phyloP scores from a whole-genome alignment of 2,797 vertebrate genomes.

The Galaxias olidus region DNA sequence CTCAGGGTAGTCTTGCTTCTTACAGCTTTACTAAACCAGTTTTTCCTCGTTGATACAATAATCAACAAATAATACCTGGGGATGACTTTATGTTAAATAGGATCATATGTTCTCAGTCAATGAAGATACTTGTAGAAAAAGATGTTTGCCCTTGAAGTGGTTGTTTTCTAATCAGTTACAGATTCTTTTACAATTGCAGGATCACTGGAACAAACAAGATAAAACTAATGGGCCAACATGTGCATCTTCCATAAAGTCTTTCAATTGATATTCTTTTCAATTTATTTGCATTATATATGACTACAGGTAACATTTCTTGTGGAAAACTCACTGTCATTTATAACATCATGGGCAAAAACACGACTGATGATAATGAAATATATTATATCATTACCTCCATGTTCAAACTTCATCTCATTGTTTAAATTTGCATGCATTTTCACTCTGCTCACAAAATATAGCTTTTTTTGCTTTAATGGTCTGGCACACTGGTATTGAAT shows the following conservation, averaged over 20 bases:
- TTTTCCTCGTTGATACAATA: slow-evolving; percentile 62
- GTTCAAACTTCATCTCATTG: slow-evolving; percentile 65
- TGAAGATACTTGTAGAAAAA: slow-evolving; percentile 44
- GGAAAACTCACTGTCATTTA: slow-evolving; percentile 58
- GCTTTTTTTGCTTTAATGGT: slow-evolving; percentile 67
- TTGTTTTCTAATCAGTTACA: slow-evolving; percentile 65
- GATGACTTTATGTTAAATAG: slow-evolving; percentile 50
- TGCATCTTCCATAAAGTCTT: too few species aligned
- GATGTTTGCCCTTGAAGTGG: slow-evolving; percentile 40
- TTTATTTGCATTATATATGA: slow-evolving; percentile 74
- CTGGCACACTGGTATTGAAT: slow-evolving; percentile 62
- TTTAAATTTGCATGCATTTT: slow-evolving; percentile 72
- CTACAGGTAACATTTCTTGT: slow-evolving; percentile 66
- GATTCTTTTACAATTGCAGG: slow-evolving; percentile 38
- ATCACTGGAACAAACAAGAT: slow-evolving; percentile 35
- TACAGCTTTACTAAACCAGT: slow-evolving; percentile 81
- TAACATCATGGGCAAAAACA: slow-evolving; percentile 52
- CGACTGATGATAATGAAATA: slow-evolving; percentile 60
- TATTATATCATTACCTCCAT: slow-evolving; percentile 65
- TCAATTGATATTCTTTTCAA: slow-evolving; percentile 31
- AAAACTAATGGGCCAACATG: slow-evolving; percentile 53
- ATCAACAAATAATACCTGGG: slow-evolving; percentile 44
- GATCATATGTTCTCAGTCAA: slow-evolving; percentile 48
- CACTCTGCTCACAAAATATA: slow-evolving; percentile 64
- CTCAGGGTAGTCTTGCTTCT: slow-evolving; percentile 85